phyloP scores from a whole-genome alignment of 2,888 invertebrate genomes.

The Drosophila nigritarsus region DNA sequence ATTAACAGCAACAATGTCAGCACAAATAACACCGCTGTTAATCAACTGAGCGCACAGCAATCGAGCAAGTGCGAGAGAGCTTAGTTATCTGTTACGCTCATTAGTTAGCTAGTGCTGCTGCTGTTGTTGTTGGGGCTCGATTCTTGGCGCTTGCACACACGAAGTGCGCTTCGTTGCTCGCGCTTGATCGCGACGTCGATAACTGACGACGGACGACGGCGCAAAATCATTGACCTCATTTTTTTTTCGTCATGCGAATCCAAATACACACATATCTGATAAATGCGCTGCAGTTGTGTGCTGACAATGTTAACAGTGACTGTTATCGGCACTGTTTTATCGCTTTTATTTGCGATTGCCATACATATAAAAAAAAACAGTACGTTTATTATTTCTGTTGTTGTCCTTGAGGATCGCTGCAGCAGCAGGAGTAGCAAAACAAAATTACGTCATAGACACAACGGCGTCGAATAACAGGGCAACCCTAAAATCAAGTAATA shows the following conservation, averaged over 20 bases:
- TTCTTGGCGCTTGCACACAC: slow-evolving; percentile 66
- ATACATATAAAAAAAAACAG: slow-evolving; percentile 16
- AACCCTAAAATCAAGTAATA: slow-evolving; percentile 36
- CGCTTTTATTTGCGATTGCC: slow-evolving; percentile 33
- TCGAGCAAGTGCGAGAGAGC: slow-evolving; percentile 30
- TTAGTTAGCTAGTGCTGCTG: slow-evolving; percentile 31
- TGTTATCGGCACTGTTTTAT: slow-evolving; percentile 69
- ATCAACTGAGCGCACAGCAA: slow-evolving; percentile 48
- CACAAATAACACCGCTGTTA: slow-evolving; percentile 49
- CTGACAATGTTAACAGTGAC: slow-evolving; percentile 38
- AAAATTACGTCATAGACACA: slow-evolving; percentile 56
- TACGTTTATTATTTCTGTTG: slow-evolving; percentile 17
- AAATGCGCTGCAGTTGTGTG: slow-evolving; percentile 48
- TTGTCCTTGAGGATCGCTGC: slow-evolving; percentile 65
- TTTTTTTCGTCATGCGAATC: slow-evolving; percentile 77
- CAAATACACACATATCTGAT: slow-evolving; percentile 33
- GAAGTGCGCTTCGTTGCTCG: slow-evolving; percentile 60
- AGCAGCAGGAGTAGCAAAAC: slow-evolving; percentile 5
- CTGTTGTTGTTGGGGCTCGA: slow-evolving; percentile 28
- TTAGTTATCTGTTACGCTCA: slow-evolving; percentile 52
- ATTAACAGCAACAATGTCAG: slow-evolving; percentile 18
- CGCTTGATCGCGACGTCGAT: slow-evolving; percentile 72
- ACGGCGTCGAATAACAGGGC: slow-evolving; percentile 18
- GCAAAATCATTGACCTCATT: slow-evolving; percentile 81
- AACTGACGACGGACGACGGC: slow-evolving; percentile 62